A percentile compares a stretch with the other conserved stretches of the same genome.
phyloP scores from a whole-genome alignment of 2,113 vertebrate genomes.

The Rousettus leschenaultii region DNA sequence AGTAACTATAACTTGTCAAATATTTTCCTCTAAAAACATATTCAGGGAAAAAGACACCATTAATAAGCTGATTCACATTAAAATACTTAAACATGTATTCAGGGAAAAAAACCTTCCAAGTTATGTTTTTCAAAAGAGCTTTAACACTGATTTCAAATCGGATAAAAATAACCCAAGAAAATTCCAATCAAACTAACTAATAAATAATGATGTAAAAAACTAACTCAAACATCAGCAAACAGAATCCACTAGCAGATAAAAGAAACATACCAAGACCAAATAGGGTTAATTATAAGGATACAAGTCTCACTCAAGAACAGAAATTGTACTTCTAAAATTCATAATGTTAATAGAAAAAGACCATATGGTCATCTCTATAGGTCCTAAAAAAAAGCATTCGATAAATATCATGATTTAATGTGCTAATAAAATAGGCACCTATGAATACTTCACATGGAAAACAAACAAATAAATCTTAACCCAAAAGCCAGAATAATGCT shows the following conservation, averaged over 20 bases:
- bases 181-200: constrained; percentile 27
- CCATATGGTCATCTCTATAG: neutral
- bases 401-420: neutral
- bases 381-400: neutral
- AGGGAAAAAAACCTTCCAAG: constrained; percentile 19
- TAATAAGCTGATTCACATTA: neutral
- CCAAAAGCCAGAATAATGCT: neutral
- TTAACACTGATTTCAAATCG: constrained; percentile 24
- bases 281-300: neutral
- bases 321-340: neutral
- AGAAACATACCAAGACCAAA: neutral
- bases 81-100: constrained; percentile 28
- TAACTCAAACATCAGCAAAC: constrained; percentile 34
- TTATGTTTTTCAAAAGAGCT: constrained; percentile 16
- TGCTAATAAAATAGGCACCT: neutral
- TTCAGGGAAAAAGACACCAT: neutral
- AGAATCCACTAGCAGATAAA: neutral
- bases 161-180: constrained; percentile 30
- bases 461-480: neutral
- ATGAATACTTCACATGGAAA: neutral
- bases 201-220: constrained; percentile 44
- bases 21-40: neutral
- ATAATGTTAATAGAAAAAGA: neutral
- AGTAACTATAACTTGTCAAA: constrained; percentile 64
- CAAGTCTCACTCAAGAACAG: neutral